Evolutionary conservation across 1,140 invertebrate species (phyloP).

Genomic region (Euura lappo): DNA sequence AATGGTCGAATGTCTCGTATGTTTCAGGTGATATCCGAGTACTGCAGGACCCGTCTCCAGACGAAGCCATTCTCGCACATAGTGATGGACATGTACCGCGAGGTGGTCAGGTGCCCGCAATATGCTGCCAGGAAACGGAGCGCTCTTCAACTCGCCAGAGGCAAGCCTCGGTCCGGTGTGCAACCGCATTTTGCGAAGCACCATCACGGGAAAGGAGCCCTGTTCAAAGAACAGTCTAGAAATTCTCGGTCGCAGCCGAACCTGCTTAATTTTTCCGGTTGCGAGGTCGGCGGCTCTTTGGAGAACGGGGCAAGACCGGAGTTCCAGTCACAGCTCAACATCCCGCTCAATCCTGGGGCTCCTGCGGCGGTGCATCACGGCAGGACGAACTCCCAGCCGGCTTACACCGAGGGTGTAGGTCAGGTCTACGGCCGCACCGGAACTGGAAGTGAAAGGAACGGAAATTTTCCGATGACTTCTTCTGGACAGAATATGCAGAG

Average conservation of each 20-base stretch:
- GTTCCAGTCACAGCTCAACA: slow-evolving; percentile 50
- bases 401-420: slow-evolving; percentile 23
- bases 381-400: slow-evolving; percentile 39
- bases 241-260: slow-evolving; percentile 58
- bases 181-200: slow-evolving; percentile 23
- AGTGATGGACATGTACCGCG: slow-evolving; percentile 68
- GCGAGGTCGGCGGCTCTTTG: neutral
- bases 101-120: slow-evolving; percentile 57
- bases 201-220: slow-evolving; percentile 38
- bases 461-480: slow-evolving; percentile 31
- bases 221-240: slow-evolving; percentile 51
- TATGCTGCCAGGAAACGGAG: slow-evolving; percentile 48
- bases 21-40: slow-evolving; percentile 66
- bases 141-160: slow-evolving; percentile 30
- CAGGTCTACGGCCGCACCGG: slow-evolving; percentile 30
- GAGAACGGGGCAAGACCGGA: slow-evolving; percentile 34
- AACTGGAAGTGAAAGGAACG: slow-evolving; percentile 30
- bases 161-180: slow-evolving; percentile 15
- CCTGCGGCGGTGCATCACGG: slow-evolving; percentile 25
- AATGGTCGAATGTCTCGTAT: slow-evolving; percentile 3
- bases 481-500: slow-evolving; percentile 25
- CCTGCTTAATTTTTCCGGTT: slow-evolving; percentile 41
- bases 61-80: slow-evolving; percentile 67
- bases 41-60: slow-evolving; percentile 62
- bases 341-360: slow-evolving; percentile 25